These are phyloP conservation scores for Drepana falcataria DNA, from an alignment of 2,888 invertebrate species.

Conservation along the genomic window DNA sequence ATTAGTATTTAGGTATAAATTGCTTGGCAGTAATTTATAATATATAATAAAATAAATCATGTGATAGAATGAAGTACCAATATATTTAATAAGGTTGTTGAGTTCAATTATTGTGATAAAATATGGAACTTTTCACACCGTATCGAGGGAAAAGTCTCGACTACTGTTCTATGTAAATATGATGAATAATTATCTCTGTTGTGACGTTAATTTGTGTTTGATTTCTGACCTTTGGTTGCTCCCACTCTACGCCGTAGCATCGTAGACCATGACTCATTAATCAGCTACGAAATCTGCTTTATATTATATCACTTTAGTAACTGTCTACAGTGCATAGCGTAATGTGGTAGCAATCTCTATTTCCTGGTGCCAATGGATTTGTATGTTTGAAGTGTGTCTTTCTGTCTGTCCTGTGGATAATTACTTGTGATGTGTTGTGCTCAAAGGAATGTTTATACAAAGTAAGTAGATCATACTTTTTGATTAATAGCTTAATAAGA, in stretches of 20 bases:
- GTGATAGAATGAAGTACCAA: constrained; percentile 6
- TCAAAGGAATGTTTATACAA: not conserved
- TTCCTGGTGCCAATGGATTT: constrained; percentile 10
- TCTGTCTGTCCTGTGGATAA: constrained; percentile 4
- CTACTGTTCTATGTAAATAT: constrained; percentile 61
- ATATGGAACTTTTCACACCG: not conserved
- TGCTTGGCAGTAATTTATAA: constrained; percentile 17
- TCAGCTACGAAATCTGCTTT: constrained; percentile 3
- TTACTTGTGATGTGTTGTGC: not conserved
- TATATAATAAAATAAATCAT: not conserved
- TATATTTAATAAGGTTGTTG: constrained; percentile 13
- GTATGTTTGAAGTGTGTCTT: constrained; percentile 18
- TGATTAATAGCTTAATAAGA: not conserved
- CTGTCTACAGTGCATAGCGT: constrained; percentile 6
- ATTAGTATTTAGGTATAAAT: constrained; percentile 18
- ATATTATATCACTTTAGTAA: not conserved
- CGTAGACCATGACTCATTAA: not conserved
- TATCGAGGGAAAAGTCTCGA: not conserved
- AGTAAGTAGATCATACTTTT: not conserved
- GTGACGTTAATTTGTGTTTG: constrained; percentile 56
- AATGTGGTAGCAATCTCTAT: constrained; percentile 16
- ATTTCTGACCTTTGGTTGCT: constrained; percentile 31
- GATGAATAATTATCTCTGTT: constrained; percentile 64
- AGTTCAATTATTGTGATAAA: constrained; percentile 1
- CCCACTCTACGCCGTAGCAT: constrained; percentile 6